Evolutionary conservation across 2,113 vertebrate species (phyloP).

Genomic region (Tragelaphus imberbis): DNA sequence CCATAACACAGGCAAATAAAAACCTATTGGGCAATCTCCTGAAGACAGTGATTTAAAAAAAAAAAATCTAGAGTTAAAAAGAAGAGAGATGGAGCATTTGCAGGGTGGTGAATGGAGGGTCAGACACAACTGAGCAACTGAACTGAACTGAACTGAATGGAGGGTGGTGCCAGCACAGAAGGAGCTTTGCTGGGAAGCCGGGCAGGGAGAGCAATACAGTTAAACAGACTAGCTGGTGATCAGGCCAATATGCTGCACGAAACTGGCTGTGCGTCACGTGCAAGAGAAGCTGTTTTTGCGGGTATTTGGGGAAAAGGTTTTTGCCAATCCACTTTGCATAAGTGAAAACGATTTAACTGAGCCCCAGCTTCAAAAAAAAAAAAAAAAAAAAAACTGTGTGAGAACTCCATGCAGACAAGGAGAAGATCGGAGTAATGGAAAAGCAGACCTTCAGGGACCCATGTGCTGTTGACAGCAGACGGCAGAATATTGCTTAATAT

Average conservation of each 20-base stretch:
- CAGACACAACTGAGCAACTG: too few species aligned
- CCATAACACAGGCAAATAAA: background rate
- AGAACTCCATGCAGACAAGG: constrained; percentile 36
- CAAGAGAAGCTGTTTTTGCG: background rate
- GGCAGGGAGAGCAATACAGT: background rate
- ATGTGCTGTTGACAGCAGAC: constrained; percentile 61
- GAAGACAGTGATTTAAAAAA: background rate
- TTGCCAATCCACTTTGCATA: constrained; percentile 46
- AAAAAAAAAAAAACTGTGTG: background rate
- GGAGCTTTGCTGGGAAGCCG: background rate
- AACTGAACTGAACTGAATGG: too few species aligned
- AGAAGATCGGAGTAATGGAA: constrained; percentile 53
- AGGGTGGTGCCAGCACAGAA: background rate
- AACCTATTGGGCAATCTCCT: background rate
- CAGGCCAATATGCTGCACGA: background rate
- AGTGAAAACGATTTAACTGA: constrained; percentile 53
- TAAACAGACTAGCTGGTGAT: background rate
- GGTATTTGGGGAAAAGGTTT: constrained; percentile 29
- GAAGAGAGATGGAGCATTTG: background rate
- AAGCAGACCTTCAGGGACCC: constrained; percentile 53
- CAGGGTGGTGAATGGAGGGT: accelerated
- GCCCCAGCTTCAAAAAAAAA: constrained; percentile 38
- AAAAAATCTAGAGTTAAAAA: background rate
- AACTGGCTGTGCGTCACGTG: background rate
- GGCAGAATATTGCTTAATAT: constrained; percentile 69